phyloP scores from a whole-genome alignment of 2,888 invertebrate species.

The Euspilapteryx auroguttella region DNA sequence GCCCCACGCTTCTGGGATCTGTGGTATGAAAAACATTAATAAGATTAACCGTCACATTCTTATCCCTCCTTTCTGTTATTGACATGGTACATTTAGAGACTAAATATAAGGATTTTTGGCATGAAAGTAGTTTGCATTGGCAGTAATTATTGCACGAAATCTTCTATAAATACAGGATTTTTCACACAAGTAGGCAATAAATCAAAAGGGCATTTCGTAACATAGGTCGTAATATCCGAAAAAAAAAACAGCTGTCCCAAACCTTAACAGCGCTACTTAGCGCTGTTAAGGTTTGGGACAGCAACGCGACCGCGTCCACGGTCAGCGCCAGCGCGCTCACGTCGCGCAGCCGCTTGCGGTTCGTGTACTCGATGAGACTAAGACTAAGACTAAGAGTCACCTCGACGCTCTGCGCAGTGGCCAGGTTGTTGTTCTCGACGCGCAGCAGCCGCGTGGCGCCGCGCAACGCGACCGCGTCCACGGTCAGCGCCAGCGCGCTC shows the following conservation, averaged over 20 bases:
- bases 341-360: slow-evolving; percentile 81
- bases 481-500: slow-evolving; percentile 72
- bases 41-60: not conserved
- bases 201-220: too few species aligned
- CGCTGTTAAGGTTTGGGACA: slow-evolving; percentile 67
- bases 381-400: too few species aligned
- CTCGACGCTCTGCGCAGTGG: slow-evolving; percentile 75
- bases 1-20: slow-evolving; percentile 93
- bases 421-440: slow-evolving; percentile 77
- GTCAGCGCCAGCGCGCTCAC: slow-evolving; percentile 76
- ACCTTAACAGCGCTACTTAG: too few species aligned
- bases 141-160: too few species aligned
- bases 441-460: slow-evolving; percentile 67
- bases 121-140: too few species aligned
- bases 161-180: too few species aligned
- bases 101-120: too few species aligned
- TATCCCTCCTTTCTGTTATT: too few species aligned
- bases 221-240: not conserved
- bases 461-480: slow-evolving; percentile 82
- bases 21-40: slow-evolving; percentile 50
- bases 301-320: slow-evolving; percentile 83
- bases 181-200: too few species aligned
- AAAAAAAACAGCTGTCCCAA: not conserved
- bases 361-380: slow-evolving; percentile 86
- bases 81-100: too few species aligned